phyloP scores from a whole-genome alignment of 2,113 vertebrate genomes.

The Toxotes jaculatrix region DNA sequence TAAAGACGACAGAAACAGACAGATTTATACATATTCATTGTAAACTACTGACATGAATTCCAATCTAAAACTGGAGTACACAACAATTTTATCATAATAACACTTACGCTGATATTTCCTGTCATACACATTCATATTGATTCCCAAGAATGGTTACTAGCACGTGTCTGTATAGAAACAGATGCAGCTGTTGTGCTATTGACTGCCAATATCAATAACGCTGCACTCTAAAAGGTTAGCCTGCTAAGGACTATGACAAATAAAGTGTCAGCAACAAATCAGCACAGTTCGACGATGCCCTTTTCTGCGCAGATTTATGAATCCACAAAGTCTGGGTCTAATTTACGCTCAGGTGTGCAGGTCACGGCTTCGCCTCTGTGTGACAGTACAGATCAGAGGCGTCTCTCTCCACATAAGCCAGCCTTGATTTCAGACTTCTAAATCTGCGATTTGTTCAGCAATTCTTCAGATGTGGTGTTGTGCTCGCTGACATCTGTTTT shows the following conservation, averaged over 20 bases:
- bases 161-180: slow-evolving; percentile 28
- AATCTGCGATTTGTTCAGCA: too few relatives aligned
- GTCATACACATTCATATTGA: neutral
- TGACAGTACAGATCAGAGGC: neutral
- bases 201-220: slow-evolving; percentile 27
- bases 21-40: neutral
- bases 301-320: slow-evolving; percentile 10
- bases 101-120: neutral
- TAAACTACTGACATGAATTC: neutral
- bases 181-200: slow-evolving; percentile 21
- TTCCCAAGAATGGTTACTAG: slow-evolving; percentile 8
- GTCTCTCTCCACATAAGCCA: neutral
- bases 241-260: slow-evolving; percentile 13
- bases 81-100: neutral
- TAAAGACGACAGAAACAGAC: neutral
- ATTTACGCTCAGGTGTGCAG: neutral
- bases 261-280: neutral
- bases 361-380: neutral
- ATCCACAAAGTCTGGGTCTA: neutral
- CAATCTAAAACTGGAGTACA: neutral
- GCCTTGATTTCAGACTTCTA: too few relatives aligned
- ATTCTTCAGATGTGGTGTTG: too few relatives aligned
- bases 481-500: too few relatives aligned
- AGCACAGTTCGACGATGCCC: neutral
- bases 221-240: slow-evolving; percentile 38